phyloP scores from a whole-genome alignment of 2,113 vertebrate species.

The Percina caprodes region DNA sequence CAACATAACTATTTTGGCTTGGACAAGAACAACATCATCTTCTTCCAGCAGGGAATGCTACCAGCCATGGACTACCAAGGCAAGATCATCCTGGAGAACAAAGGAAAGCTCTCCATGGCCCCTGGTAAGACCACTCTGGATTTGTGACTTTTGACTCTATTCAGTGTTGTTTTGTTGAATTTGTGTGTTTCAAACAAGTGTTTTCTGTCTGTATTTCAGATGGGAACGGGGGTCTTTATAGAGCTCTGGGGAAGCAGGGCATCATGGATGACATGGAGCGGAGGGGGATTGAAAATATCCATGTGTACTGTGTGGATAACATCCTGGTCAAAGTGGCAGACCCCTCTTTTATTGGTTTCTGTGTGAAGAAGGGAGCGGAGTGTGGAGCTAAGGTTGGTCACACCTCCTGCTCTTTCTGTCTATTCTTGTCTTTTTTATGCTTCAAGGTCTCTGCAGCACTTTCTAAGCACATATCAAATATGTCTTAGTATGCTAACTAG shows the following conservation, averaged over 20 bases:
- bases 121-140: conserved; percentile 84
- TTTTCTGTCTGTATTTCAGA: conserved; percentile 81
- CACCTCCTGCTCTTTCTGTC: background rate
- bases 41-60: conserved; percentile 99
- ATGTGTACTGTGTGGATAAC: conserved; percentile 97
- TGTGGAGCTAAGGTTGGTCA: conserved; percentile 96
- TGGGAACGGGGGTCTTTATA: conserved; percentile 96
- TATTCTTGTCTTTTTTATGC: too few species aligned
- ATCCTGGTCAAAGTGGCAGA: conserved; percentile 98
- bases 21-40: conserved; percentile 87
- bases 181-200: too few species aligned
- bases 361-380: conserved; percentile 92
- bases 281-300: conserved; percentile 87
- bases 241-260: conserved; percentile 89
- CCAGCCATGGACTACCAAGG: conserved; percentile 94
- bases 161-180: background rate
- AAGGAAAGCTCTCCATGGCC: conserved; percentile 94
- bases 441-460: background rate
- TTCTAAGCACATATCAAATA: background rate
- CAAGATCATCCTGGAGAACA: conserved; percentile 93
- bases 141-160: background rate
- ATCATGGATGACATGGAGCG: conserved; percentile 91
- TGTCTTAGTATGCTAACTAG: background rate
- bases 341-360: conserved; percentile 95
- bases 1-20: conserved; percentile 92